phyloP scores from a whole-genome alignment of 2,113 vertebrate species.

The Eurystomus gularis region DNA sequence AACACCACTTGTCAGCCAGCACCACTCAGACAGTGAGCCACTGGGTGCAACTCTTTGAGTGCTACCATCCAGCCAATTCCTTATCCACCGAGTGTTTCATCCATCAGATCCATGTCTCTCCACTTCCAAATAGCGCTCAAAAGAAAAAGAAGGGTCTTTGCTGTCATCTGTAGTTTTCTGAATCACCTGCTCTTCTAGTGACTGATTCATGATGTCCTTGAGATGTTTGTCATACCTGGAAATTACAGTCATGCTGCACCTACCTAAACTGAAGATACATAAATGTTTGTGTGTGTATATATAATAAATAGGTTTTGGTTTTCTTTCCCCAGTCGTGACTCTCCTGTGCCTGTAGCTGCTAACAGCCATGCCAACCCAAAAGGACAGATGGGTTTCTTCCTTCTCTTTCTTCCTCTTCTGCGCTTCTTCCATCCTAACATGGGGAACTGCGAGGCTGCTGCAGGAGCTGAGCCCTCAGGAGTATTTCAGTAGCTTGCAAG shows the following conservation, averaged over 20 bases:
- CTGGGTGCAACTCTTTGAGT: neutral
- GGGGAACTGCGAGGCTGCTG: neutral
- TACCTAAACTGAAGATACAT: neutral
- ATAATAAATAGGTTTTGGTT: fast-evolving
- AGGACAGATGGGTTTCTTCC: neutral
- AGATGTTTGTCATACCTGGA: neutral
- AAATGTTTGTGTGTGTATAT: neutral
- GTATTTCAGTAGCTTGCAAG: constrained; percentile 33
- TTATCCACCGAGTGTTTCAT: neutral
- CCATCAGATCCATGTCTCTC: neutral
- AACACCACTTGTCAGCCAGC: neutral
- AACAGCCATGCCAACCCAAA: neutral
- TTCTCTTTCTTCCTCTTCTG: constrained; percentile 23
- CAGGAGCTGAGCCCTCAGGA: constrained; percentile 26
- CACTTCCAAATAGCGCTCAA: neutral
- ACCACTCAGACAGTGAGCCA: neutral
- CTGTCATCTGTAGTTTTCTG: neutral
- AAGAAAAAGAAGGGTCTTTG: neutral
- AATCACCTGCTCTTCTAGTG: neutral
- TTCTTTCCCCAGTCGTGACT: neutral
- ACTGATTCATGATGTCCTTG: neutral
- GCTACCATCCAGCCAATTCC: neutral
- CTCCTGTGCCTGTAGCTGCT: neutral
- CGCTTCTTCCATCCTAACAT: neutral
- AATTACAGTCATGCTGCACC: neutral